Conservation (phyloP, 2,113 vertebrate species). For the Empidonax alnorum region DNA sequence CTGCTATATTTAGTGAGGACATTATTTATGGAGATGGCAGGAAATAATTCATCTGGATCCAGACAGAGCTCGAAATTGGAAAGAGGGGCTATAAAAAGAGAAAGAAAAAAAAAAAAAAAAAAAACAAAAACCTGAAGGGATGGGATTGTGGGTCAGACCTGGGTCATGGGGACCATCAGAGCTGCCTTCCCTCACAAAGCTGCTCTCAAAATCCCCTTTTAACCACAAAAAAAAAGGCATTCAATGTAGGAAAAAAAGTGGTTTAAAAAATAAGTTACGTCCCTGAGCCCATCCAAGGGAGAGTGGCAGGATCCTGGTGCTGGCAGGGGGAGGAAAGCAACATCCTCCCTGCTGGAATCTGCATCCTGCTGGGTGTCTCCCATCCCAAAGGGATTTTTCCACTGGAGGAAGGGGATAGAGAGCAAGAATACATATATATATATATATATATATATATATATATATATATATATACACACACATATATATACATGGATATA, state of each 20-base stretch:
- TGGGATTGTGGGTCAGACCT: neutral
- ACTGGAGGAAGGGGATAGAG: neutral
- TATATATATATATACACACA: no score
- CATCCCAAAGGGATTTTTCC: fast-evolving
- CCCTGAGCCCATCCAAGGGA: neutral
- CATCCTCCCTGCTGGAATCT: neutral
- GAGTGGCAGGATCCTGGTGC: neutral
- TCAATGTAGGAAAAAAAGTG: neutral
- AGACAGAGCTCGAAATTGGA: neutral
- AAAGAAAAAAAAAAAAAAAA: neutral
- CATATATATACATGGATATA: fast-evolving
- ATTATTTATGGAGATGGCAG: conserved; percentile 21
- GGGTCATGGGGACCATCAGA: fast-evolving
- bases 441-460: no score
- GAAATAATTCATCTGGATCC: neutral
- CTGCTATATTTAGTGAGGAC: neutral
- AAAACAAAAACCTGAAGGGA: fast-evolving
- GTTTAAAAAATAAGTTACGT: neutral
- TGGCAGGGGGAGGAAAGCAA: neutral
- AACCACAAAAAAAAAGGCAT: neutral
- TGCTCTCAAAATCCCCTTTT: neutral
- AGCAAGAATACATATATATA: neutral
- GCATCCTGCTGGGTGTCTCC: neutral
- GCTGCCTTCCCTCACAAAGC: neutral
- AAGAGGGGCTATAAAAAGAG: neutral